Percentiles rank a stretch among this genome's conserved stretches.
Evolutionary conservation across 1,140 invertebrate genomes (phyloP).

Genomic region (Trichonephila clavipes): DNA sequence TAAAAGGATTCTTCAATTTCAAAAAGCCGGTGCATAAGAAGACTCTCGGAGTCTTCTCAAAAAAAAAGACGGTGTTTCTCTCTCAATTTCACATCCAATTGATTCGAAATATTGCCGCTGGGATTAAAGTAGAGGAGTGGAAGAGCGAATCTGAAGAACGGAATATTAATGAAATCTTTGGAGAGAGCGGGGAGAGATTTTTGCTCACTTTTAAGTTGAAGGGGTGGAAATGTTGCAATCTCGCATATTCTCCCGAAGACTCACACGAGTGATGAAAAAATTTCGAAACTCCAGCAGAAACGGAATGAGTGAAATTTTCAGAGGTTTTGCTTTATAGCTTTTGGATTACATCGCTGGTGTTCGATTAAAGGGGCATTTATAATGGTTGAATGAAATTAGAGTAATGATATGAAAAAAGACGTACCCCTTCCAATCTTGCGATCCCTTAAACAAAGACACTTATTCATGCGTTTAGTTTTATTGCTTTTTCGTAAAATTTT

Average conservation of each 20-base stretch:
- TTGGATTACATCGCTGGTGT: not conserved
- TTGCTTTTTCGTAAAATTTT: not conserved
- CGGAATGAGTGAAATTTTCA: not conserved
- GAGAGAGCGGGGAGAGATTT: not conserved
- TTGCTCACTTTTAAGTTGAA: not conserved
- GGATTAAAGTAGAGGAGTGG: not conserved
- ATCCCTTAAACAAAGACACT: not conserved
- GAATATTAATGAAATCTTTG: slow-evolving; percentile 59
- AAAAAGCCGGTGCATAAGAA: slow-evolving; percentile 33
- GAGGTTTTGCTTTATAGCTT: not conserved
- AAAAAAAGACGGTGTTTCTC: slow-evolving; percentile 43
- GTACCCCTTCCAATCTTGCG: not conserved
- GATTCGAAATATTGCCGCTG: slow-evolving; percentile 59
- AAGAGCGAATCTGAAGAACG: not conserved
- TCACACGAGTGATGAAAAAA: not conserved
- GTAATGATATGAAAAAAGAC: slow-evolving; percentile 25
- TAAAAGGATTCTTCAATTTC: slow-evolving; percentile 53
- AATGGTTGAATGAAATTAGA: slow-evolving; percentile 51
- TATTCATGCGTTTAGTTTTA: not conserved
- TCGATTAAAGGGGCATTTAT: slow-evolving; percentile 8
- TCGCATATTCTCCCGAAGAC: slow-evolving; percentile 6
- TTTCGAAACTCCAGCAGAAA: slow-evolving; percentile 7
- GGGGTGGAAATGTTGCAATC: not conserved
- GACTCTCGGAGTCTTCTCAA: slow-evolving; percentile 19
- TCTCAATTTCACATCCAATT: slow-evolving; percentile 67